These are phyloP conservation scores for Novumbra hubbsi DNA, from an alignment of 2,797 vertebrate species.

Conservation along the genomic window DNA sequence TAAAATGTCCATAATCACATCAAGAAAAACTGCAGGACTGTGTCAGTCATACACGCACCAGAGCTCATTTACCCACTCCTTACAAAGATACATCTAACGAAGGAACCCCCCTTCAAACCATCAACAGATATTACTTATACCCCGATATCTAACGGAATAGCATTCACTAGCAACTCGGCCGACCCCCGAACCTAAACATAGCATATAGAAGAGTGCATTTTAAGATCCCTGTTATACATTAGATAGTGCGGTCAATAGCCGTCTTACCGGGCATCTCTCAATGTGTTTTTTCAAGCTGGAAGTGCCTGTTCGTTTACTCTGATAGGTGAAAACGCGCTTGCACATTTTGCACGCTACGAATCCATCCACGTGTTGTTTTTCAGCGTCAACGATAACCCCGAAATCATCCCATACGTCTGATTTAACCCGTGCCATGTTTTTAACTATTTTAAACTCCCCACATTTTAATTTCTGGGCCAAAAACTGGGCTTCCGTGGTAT, in stretches of 20 bases:
- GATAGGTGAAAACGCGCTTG: background rate
- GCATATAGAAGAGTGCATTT: background rate
- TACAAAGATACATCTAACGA: background rate
- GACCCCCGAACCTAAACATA: background rate
- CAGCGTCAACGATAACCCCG: background rate
- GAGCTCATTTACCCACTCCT: background rate
- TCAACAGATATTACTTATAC: background rate
- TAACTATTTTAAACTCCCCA: background rate
- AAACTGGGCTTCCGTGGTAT: background rate
- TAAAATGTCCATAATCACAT: background rate
- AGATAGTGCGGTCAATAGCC: background rate
- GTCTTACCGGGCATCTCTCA: background rate
- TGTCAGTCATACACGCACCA: background rate
- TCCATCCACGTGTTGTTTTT: slow-evolving; percentile 1
- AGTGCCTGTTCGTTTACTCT: background rate
- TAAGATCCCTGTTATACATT: background rate
- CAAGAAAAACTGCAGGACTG: background rate
- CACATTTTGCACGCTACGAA: background rate
- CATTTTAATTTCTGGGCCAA: background rate
- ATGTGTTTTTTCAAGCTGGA: slow-evolving; percentile 2
- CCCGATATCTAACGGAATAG: background rate
- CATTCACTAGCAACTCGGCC: background rate
- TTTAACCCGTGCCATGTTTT: background rate
- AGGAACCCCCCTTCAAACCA: background rate
- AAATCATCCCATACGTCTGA: background rate